Evolutionary conservation across 2,888 invertebrate species (phyloP), one percentile per base, ranked within the genome.

Genomic region (Caenorhabditis becei): DNA sequence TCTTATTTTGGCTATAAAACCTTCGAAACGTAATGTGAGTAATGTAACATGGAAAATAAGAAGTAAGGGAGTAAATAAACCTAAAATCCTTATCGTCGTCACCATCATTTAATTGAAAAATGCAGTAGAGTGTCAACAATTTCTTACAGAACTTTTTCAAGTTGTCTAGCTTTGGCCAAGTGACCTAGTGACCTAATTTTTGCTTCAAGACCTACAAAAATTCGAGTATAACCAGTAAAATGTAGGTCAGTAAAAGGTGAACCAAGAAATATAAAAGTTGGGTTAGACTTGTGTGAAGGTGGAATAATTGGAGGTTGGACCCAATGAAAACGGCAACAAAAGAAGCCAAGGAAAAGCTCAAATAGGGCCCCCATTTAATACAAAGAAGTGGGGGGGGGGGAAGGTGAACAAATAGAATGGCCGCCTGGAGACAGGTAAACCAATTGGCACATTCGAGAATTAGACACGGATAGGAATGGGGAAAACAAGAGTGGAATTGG

Each of bases 361-460:
- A 26, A 54, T 24, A 37, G 49, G 51, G 35, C 53, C 44, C 32
- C 35, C 53, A 62, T 44, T 26, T 44, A 62, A 47, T 47, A 47
- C 44, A 35, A 63, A 35, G 35, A 35, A 35, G 49, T 10, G 35
- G 18, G 54, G 54, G 59, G 28, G 32, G 24, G 37, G 32, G 8
- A 51, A 56, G 44, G 47, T 18, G 41, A 54, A 47, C 20, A n/a
- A 37, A 23, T 41, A 14, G 41, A 5, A 41, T 41, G 41, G 41
- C 7, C 8, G 14, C 4, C 4, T 14, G 14, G 41, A 26, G 26
- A 18, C 49, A 41, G 67, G 53, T 66, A 59, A 66, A 67, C 66
- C 53, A 75, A 75, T 66, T 75, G 75, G 53, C 75, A 47, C 20
- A 63, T 32, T 18, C 4, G 47, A 3, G 47, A 5, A 10, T 2